phyloP scores from a whole-genome alignment of 2,888 invertebrate genomes.

The Calameuta filiformis region DNA sequence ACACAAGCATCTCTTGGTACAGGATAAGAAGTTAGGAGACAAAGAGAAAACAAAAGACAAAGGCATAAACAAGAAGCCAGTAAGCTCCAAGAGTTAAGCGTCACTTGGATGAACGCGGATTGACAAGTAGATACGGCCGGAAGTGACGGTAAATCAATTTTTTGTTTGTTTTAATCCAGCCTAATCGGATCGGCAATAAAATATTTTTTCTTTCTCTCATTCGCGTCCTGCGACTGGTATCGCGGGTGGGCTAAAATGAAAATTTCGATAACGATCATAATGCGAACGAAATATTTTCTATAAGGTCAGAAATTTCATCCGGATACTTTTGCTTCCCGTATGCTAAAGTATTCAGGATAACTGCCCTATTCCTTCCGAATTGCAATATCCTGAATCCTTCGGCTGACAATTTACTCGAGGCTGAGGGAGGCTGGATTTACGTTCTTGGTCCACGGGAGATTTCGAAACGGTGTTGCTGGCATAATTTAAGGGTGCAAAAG shows the following conservation, averaged over 20 bases:
- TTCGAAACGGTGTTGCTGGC: neutral
- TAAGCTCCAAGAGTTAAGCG: neutral
- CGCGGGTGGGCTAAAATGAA: neutral
- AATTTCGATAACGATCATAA: neutral
- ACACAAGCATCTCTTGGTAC: neutral
- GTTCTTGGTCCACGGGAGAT: neutral
- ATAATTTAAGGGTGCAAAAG: neutral
- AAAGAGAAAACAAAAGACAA: neutral
- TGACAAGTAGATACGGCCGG: neutral
- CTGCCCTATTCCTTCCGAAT: constrained; percentile 7
- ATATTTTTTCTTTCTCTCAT: neutral
- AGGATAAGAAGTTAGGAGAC: neutral
- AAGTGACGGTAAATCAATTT: neutral
- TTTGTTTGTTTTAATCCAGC: neutral
- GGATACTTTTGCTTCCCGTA: neutral
- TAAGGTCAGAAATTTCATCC: neutral
- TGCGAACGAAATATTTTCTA: neutral
- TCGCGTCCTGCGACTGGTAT: neutral
- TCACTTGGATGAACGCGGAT: neutral
- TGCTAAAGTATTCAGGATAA: constrained; percentile 16
- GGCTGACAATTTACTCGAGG: neutral
- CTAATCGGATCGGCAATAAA: neutral
- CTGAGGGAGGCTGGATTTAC: neutral
- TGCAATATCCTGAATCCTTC: constrained; percentile 6
- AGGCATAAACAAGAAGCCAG: neutral